These are phyloP conservation scores for Ostrea edulis DNA, from an alignment of 1,140 invertebrate genomes.

Conservation along the genomic window DNA sequence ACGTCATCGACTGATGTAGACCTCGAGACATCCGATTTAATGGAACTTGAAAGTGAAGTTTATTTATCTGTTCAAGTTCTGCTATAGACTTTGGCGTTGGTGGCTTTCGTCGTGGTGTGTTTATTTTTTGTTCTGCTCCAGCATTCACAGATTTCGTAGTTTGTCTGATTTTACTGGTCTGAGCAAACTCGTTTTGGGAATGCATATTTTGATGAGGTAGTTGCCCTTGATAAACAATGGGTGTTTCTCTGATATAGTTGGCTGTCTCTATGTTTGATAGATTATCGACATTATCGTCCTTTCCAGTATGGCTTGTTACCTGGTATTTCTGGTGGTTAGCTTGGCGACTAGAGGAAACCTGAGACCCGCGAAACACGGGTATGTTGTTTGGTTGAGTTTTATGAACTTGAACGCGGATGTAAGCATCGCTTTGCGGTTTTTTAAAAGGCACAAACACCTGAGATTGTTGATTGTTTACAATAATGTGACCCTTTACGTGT, in stretches of 20 bases:
- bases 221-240: neutral
- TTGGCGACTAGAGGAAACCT: too few relatives aligned
- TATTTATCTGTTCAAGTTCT: neutral
- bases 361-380: neutral
- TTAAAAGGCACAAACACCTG: neutral
- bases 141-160: neutral
- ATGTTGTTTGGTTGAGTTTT: neutral
- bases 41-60: neutral
- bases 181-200: neutral
- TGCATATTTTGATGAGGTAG: neutral
- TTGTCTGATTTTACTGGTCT: neutral
- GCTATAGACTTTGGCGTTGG: neutral
- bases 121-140: neutral
- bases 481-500: neutral
- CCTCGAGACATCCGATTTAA: neutral
- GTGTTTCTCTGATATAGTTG: neutral
- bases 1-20: neutral
- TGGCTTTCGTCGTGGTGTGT: neutral
- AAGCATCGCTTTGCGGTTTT: neutral
- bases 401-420: neutral
- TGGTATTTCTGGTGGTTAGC: neutral
- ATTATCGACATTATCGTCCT: neutral
- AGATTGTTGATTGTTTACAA: constrained; percentile 1
- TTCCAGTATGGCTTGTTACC: neutral
- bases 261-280: neutral